Evolutionary conservation across 2,113 vertebrate genomes (phyloP).

Genomic region (Scatophagus argus): DNA sequence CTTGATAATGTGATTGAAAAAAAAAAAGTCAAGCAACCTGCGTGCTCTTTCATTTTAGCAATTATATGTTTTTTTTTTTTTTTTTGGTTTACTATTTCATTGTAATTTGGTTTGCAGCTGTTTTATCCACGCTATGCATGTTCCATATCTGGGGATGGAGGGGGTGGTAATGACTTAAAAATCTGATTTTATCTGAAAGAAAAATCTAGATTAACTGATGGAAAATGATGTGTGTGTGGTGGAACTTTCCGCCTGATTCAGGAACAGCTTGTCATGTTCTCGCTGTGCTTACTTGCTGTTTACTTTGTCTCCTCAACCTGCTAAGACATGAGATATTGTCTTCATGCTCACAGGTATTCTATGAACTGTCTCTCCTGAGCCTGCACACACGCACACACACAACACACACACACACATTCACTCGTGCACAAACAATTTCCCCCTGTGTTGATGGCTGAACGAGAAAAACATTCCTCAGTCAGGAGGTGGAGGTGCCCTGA

Average conservation of each 20-base stretch:
- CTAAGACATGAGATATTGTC: constrained; percentile 72
- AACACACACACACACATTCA: constrained; percentile 28
- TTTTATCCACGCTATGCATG: constrained; percentile 14
- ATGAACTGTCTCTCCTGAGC: constrained; percentile 48
- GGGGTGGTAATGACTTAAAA: constrained; percentile 2
- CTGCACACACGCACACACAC: constrained; percentile 35
- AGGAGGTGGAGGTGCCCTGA: constrained; percentile 70
- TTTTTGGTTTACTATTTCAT: constrained; percentile 1
- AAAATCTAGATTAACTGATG: constrained; percentile 29
- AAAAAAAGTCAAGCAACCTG: constrained; percentile 23
- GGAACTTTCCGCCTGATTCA: constrained; percentile 56
- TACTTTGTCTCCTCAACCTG: constrained; percentile 75
- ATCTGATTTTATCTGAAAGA: constrained; percentile 21
- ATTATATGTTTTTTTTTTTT: too few relatives aligned
- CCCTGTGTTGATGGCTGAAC: constrained; percentile 71
- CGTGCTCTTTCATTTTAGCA: constrained; percentile 8
- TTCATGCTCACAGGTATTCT: constrained; percentile 65
- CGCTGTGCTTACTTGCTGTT: constrained; percentile 58
- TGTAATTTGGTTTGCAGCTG: constrained; percentile 12
- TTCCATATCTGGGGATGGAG: constrained; percentile 15
- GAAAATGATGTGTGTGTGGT: constrained; percentile 39
- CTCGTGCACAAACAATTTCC: constrained; percentile 67
- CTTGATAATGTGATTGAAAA: constrained; percentile 22
- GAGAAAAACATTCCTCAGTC: constrained; percentile 80
- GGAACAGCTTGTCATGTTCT: constrained; percentile 62